Evolutionary conservation across 2,797 vertebrate genomes (phyloP), one percentile per base, ranked within the genome.

Genomic region (Lagodon rhomboides): DNA sequence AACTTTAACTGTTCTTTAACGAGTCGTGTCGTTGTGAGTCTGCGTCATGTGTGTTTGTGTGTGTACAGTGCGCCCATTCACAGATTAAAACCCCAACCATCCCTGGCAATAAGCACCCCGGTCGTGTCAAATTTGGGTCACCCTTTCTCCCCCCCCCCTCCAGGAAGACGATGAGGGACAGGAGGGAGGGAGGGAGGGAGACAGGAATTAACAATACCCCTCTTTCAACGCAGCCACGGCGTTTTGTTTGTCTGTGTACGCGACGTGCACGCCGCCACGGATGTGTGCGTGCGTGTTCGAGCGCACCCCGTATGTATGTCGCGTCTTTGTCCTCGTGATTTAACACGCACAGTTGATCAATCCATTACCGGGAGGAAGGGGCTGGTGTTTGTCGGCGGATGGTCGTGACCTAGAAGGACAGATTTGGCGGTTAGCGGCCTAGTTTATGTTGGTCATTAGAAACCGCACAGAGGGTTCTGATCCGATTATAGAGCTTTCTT

Each of bases 41-140:
- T 56, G 34, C 27, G 72, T 64, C 15, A 62, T 27, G 15, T 55
- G 18, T 65, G 38, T 75, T 18, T 87, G 65, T 69, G 68, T 46
- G 9, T 59, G 66, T 84, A 80, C 73, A 87, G 82, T 77, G 49
- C 46, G 50, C 17, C 73, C 89, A 84, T 79, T 87, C 84, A 80
- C 1, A 17, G 44, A 83, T 51, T n/a, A n/a, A n/a, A 73, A 80
- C 78, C 72, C 67, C 79, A 61, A 56, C 66, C 84, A 83, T 73
- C 78, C 81, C 79, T 63, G 69, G 85, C 82, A 81, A 86, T 62
- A 85, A 79, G 81, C 54, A 58, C 17, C 80, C 80, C 41, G 68
- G 73, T 86, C 43, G 8, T 83, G 87, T 90, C 86, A 90, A 73
- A 94, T 93, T 72, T 89, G 89, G 92, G 93, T 94, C 93, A 93